Base-by-base conservation (phyloP, 2,888 invertebrate species). In the Monopis laevigella region DNA sequence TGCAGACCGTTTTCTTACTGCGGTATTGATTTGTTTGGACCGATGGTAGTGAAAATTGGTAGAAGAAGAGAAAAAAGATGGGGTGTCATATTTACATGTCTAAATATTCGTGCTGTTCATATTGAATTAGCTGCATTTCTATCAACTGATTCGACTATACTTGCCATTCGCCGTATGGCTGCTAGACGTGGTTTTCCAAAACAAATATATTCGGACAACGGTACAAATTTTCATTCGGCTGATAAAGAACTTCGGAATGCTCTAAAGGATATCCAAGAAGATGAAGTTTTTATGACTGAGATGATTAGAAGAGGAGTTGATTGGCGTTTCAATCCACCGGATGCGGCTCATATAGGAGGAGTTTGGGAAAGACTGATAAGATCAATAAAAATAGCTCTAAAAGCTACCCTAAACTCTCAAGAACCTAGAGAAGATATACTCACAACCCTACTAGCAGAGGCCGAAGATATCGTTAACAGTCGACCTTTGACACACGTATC, bases 401-500 rank as follows among this genome's bases (percentile, higher is more conserved):
- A 44, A 16, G 45, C 47, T 44, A n/a, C n/a, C n/a, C n/a, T n/a
- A n/a, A n/a, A n/a, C n/a, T n/a, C n/a, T n/a, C n/a, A n/a, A n/a
- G n/a, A n/a, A n/a, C n/a, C n/a, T n/a, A n/a, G n/a, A n/a, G n/a
- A n/a, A n/a, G n/a, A n/a, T n/a, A n/a, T n/a, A n/a, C n/a, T n/a
- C n/a, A n/a, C n/a, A n/a, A n/a, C n/a, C n/a, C n/a, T n/a, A 10
- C 11, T 44, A 28, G 18, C 29, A 2, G 40, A 43, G 6, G 41
- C 32, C n/a, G 41, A 50, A 36, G 44, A 51, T 26, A 40, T 46
- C 0, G 48, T 53, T 0, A 52, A 55, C 32, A 39, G 45, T 5
- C 39, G 50, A 6, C 50, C 56, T 1, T 32, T 59, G 4, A 51
- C 46, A 1, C 50, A 54, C 43, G 54, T 56, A 0, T 50, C 53